A percentile compares a stretch with the other conserved stretches of the same genome.
These are phyloP conservation scores for Rhagologus leucostigma DNA, from an alignment of 2,113 vertebrate species.

Conservation along the genomic window DNA sequence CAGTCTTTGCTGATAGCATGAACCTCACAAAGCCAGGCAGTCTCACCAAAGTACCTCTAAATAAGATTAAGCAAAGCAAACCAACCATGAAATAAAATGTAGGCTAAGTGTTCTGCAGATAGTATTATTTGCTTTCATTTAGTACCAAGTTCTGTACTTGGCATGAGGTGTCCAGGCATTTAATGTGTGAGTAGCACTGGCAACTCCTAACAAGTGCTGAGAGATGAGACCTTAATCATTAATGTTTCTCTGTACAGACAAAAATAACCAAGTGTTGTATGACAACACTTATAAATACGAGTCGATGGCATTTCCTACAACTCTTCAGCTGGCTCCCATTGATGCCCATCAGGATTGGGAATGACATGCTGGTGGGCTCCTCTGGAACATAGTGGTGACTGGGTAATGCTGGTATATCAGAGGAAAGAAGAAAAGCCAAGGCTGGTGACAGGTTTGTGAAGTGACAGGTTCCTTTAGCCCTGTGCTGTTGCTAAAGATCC, in stretches of 20 bases:
- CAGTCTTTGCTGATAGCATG: constrained; percentile 16
- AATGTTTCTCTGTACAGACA: background rate
- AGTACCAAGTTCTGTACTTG: background rate
- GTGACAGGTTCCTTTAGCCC: background rate
- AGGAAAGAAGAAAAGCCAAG: background rate
- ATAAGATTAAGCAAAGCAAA: constrained; percentile 38
- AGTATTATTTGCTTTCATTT: background rate
- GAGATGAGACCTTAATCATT: background rate
- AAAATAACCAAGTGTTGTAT: background rate
- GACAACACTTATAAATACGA: background rate
- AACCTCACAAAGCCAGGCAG: constrained; percentile 24
- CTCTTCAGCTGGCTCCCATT: background rate
- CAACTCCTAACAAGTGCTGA: background rate
- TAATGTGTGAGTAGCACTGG: background rate
- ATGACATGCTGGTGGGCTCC: background rate
- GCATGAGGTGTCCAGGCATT: background rate
- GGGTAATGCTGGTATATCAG: background rate
- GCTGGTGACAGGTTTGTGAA: background rate
- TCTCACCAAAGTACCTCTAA: constrained; percentile 29
- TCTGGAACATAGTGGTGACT: background rate
- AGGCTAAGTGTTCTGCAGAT: background rate
- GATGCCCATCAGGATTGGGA: background rate
- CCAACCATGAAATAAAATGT: constrained; percentile 29
- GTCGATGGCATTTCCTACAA: background rate
- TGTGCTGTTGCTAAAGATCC: background rate